Evolutionary conservation across 2,797 vertebrate genomes (phyloP).

Genomic region (Fratercula arctica): DNA sequence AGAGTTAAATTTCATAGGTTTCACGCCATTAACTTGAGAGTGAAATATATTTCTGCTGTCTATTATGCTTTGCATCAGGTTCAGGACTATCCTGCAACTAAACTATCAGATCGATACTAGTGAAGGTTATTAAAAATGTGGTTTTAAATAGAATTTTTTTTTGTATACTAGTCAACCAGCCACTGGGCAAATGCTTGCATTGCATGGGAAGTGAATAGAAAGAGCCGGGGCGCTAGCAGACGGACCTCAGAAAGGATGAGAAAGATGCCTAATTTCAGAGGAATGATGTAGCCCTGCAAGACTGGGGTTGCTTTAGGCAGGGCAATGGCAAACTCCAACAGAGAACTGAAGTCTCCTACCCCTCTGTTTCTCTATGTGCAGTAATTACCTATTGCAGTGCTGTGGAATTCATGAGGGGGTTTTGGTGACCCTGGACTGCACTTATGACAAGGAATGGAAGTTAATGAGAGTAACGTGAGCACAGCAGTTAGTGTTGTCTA

Average conservation of each 20-base stretch:
- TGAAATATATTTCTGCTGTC: neutral
- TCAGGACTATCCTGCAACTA: neutral
- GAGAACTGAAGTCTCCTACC: neutral
- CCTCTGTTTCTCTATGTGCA: neutral
- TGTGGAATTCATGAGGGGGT: neutral
- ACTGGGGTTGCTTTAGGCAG: neutral
- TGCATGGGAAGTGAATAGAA: neutral
- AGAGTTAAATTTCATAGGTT: neutral
- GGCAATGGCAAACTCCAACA: neutral
- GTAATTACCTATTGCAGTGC: neutral
- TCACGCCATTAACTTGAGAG: neutral
- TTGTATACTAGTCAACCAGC: neutral
- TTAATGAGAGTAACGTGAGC: neutral
- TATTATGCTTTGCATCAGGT: neutral
- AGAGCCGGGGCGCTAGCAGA: neutral
- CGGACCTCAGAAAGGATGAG: neutral
- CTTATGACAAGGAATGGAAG: neutral
- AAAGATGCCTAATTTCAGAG: neutral
- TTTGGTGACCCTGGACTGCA: neutral
- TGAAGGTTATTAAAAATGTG: neutral
- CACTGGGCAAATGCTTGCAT: neutral
- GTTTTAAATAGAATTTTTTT: neutral
- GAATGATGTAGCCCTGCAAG: rapidly evolving
- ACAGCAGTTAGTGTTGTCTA: neutral
- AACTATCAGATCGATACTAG: neutral